Conservation (phyloP, 1,140 invertebrate species). For the Melipona quadrifasciata region DNA sequence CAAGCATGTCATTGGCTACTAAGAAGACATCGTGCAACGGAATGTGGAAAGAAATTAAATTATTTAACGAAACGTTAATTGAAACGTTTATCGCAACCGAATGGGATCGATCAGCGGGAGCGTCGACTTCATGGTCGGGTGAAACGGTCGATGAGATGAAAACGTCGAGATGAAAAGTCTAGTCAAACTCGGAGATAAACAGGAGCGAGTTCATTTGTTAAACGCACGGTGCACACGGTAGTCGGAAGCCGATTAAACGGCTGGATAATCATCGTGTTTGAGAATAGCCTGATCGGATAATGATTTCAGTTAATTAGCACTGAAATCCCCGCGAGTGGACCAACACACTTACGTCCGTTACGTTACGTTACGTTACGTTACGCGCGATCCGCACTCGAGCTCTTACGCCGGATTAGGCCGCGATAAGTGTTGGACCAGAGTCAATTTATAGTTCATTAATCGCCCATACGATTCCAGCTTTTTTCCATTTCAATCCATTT, state of each 20-base stretch:
- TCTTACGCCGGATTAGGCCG: slow-evolving; percentile 31
- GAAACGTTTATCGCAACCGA: too few species aligned
- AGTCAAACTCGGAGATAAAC: slow-evolving; percentile 7
- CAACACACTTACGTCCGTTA: slow-evolving; percentile 6
- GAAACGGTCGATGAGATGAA: not conserved
- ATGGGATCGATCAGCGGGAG: too few species aligned
- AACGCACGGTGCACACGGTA: not conserved
- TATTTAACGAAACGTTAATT: too few species aligned
- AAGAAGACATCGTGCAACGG: too few species aligned
- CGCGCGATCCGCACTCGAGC: slow-evolving; percentile 6
- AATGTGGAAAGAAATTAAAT: too few species aligned
- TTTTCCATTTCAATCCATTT: not conserved
- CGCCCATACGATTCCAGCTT: not conserved
- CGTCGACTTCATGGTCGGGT: not conserved
- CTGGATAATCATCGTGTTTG: slow-evolving; percentile 56
- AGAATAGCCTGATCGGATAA: slow-evolving; percentile 55
- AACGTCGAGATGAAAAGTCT: not conserved
- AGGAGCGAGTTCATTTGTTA: slow-evolving; percentile 13
- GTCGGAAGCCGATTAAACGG: slow-evolving; percentile 50
- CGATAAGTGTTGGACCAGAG: not conserved
- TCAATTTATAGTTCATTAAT: not conserved
- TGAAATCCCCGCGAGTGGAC: slow-evolving; percentile 45
- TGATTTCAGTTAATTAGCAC: slow-evolving; percentile 63
- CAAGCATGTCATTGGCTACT: too few species aligned
- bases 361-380: slow-evolving; percentile 12